Percentiles rank a stretch among this genome's conserved stretches.
Evolutionary conservation across 2,113 vertebrate genomes (phyloP).

Genomic region (Pteruthius melanotis): DNA sequence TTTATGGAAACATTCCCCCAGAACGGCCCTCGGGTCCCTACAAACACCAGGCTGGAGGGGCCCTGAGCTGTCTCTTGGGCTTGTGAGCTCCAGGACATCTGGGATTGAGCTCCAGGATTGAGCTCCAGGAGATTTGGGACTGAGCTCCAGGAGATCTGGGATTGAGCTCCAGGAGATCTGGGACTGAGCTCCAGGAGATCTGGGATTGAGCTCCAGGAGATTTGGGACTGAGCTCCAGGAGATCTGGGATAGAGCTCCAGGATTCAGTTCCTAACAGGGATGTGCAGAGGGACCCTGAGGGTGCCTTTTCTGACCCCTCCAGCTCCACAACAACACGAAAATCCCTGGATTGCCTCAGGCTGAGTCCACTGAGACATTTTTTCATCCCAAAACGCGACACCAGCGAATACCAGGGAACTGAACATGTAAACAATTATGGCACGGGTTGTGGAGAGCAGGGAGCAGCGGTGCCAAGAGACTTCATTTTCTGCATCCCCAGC

Average conservation of each 20-base stretch:
- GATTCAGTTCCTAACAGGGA: rapidly evolving
- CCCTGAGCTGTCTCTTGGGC: too few species aligned
- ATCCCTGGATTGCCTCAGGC: not conserved
- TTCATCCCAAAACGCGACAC: not conserved
- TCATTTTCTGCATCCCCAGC: not conserved
- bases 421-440: not conserved
- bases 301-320: not conserved
- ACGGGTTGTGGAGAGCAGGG: not conserved
- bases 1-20: not conserved
- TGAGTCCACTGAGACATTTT: not conserved
- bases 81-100: not conserved
- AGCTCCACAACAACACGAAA: not conserved
- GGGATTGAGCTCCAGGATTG: not conserved
- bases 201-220: not conserved
- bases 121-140: not conserved
- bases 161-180: not conserved
- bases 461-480: not conserved
- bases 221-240: not conserved
- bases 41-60: too few species aligned
- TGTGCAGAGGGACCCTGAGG: not conserved
- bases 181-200: not conserved
- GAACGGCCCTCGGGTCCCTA: not conserved
- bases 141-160: not conserved
- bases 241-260: not conserved
- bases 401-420: not conserved